phyloP scores from a whole-genome alignment of 2,888 invertebrate genomes.

The Caradrina clavipalpis region DNA sequence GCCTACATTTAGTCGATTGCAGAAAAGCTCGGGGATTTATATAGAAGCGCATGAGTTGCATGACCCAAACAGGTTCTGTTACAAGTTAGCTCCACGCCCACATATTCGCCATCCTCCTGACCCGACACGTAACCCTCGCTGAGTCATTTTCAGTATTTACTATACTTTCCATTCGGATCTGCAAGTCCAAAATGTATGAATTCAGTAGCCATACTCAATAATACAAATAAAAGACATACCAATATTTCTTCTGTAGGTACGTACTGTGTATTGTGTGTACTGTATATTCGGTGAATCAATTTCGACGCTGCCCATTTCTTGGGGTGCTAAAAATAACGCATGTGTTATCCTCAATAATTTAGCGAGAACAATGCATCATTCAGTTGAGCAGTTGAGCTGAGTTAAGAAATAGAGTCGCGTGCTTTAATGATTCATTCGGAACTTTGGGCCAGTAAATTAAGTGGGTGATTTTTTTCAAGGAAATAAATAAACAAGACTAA shows the following conservation, averaged over 20 bases:
- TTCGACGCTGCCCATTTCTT: constrained; percentile 50
- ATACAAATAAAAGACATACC: neutral
- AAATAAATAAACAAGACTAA: neutral
- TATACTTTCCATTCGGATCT: constrained; percentile 47
- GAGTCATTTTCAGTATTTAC: constrained; percentile 74
- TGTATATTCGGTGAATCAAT: constrained; percentile 40
- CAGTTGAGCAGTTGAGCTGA: constrained; percentile 69
- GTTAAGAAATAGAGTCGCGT: constrained; percentile 74
- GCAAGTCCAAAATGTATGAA: constrained; percentile 16
- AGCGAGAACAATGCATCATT: constrained; percentile 77
- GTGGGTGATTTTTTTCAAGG: constrained; percentile 10
- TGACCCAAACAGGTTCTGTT: constrained; percentile 88
- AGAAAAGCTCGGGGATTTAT: constrained; percentile 82
- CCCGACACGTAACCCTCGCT: constrained; percentile 78
- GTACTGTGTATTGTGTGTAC: neutral
- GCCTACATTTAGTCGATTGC: constrained; percentile 75
- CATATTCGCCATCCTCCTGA: constrained; percentile 81
- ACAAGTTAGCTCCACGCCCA: constrained; percentile 80
- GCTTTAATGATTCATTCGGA: constrained; percentile 70
- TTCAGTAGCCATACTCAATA: constrained; percentile 11
- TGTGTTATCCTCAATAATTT: constrained; percentile 70
- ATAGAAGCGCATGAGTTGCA: constrained; percentile 86
- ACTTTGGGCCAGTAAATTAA: constrained; percentile 38
- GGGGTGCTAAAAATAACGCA: constrained; percentile 64
- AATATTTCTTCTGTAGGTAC: constrained; percentile 5